Percentiles rank a stretch among this genome's conserved stretches.
These are phyloP conservation scores for Anguilla megastoma DNA, from an alignment of 2,797 vertebrate genomes.

Conservation along the genomic window DNA sequence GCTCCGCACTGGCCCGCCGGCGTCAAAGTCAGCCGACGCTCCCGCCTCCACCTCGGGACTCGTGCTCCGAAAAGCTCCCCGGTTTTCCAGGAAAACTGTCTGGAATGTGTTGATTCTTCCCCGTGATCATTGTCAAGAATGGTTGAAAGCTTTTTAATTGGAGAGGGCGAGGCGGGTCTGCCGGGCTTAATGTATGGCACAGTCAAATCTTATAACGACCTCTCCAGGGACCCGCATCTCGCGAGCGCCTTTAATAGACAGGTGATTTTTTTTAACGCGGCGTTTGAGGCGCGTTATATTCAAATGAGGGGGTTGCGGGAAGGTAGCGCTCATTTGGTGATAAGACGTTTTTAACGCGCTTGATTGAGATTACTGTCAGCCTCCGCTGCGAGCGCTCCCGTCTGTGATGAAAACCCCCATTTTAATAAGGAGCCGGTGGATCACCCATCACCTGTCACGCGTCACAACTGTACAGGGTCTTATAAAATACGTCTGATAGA, in stretches of 20 bases:
- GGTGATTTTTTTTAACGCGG: constrained; percentile 31
- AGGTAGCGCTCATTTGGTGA: constrained; percentile 30
- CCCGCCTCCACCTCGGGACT: not conserved
- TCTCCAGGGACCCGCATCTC: constrained; percentile 31
- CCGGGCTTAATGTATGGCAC: constrained; percentile 36
- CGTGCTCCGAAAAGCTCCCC: not conserved
- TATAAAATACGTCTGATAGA: constrained; percentile 32
- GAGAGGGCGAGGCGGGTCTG: constrained; percentile 29
- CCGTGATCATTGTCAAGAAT: constrained; percentile 31
- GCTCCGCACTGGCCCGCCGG: constrained; percentile 18
- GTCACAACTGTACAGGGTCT: constrained; percentile 27
- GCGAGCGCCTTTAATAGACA: constrained; percentile 34
- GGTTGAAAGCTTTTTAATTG: constrained; percentile 40
- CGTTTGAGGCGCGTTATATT: constrained; percentile 32
- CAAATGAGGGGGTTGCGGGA: constrained; percentile 27
- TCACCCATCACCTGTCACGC: constrained; percentile 32
- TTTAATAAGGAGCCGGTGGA: constrained; percentile 38
- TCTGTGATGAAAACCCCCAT: constrained; percentile 33
- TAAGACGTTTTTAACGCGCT: constrained; percentile 31
- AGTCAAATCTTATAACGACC: constrained; percentile 40
- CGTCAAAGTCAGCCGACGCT: constrained; percentile 12
- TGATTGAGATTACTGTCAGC: constrained; percentile 42
- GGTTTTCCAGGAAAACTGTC: constrained; percentile 20
- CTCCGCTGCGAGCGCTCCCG: constrained; percentile 20
- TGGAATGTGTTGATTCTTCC: constrained; percentile 29